These are phyloP conservation scores for Creontiades dilutus DNA, from an alignment of 2,888 invertebrate species.

Conservation along the genomic window DNA sequence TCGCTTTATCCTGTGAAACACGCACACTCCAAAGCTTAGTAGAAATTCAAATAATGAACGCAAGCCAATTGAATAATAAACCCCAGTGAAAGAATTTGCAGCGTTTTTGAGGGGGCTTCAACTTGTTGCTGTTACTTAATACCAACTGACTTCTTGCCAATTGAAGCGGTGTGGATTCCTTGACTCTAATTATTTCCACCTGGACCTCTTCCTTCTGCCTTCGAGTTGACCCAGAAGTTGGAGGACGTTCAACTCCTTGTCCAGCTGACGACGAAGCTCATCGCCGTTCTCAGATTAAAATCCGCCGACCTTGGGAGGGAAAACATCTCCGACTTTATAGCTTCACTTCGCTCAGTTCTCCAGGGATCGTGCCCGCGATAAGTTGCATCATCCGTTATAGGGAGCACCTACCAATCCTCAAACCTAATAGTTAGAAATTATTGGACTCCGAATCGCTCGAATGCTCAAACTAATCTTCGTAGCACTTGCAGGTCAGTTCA, in stretches of 20 bases:
- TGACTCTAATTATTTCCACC: neutral
- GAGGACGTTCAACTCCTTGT: slow-evolving; percentile 31
- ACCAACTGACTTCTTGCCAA: no score
- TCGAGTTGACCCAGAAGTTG: slow-evolving; percentile 40
- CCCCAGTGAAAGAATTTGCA: no score
- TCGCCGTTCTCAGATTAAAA: neutral
- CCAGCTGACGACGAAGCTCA: neutral
- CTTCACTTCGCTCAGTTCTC: neutral
- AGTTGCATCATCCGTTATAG: neutral
- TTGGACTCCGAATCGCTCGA: neutral
- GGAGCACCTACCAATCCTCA: neutral
- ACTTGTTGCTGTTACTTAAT: no score
- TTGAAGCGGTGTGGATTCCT: neutral
- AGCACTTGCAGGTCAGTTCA: neutral
- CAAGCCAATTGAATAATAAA: no score
- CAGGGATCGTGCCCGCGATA: neutral
- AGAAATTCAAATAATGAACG: no score
- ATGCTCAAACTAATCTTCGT: neutral
- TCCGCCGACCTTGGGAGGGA: neutral
- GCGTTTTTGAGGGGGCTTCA: no score
- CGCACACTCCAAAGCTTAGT: no score
- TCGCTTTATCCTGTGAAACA: no score
- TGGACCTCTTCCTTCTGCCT: neutral
- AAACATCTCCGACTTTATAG: neutral
- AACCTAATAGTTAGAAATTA: neutral